Base-by-base conservation (phyloP, 2,113 vertebrate genomes). In the Chinchilla lanigera region DNA sequence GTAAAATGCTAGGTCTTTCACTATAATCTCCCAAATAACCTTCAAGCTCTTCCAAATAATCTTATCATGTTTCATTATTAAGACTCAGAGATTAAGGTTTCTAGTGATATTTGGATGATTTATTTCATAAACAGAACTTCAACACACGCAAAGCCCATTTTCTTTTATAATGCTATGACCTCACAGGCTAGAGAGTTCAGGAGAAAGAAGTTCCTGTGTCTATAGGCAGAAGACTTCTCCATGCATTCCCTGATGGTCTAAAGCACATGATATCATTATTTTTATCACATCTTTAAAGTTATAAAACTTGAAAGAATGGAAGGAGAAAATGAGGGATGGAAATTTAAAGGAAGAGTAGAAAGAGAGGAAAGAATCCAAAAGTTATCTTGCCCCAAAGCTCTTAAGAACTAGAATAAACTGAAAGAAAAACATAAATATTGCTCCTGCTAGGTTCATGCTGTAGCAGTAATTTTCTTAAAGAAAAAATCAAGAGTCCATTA, bases 321-420 rank as follows among this genome's bases (percentile, higher is more conserved):
- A 47, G 3, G 5, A 81, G 7, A 54, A 63, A 30, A 20, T 33
- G 5, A 33, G 28, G 28, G 11, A 38, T 19, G 7, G 47, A 17
- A 47, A 1, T 7, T 5, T 10, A 75, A 11, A 16, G 56, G 4
- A 75, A 2, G 6, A 35, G 19, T 5, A 30, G 2, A 3, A 50
- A 5, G 22, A 61, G 16, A 85, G 1, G 4, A 50, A 85, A 88
- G 22, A 77, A 69, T 78, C 12, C 30, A 58, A 50, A 86, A 52
- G 14, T 88, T 54, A 80, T 47, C n/a, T 93, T 38, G 17, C 16
- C 84, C 85, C 16, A 50, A 94, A 93, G 17, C 52, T 75, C n/a
- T 52, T 47, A 86, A 93, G 26, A 90, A 63, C 58, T 28, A 80
- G 35, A 86, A 96, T 92, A 80, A 26, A 86, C 50, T 84, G 89